A percentile compares a stretch with the other conserved stretches of the same genome.
Conservation (phyloP, 2,888 invertebrate species). For the Lochmaea crataegi region DNA sequence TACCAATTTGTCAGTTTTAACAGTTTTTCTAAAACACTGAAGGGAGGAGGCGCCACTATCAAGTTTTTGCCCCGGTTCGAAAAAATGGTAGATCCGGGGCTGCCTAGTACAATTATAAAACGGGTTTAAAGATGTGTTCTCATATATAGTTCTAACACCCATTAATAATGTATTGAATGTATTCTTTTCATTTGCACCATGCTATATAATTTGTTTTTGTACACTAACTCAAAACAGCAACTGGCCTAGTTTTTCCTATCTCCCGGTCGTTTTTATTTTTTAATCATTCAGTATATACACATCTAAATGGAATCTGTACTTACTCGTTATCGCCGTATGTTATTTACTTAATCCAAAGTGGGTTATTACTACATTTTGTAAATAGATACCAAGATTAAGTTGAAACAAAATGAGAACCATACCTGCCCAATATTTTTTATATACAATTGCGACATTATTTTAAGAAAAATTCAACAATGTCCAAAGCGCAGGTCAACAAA, state of each 20-base stretch:
- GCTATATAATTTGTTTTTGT: not conserved
- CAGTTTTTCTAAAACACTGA: too few species aligned
- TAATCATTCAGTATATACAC: conserved; percentile 4
- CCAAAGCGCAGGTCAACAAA: conserved; percentile 31
- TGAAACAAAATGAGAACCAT: not conserved
- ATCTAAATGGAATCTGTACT: conserved; percentile 22
- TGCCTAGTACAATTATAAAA: too few species aligned
- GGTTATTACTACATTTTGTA: conserved; percentile 20
- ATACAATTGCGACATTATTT: not conserved
- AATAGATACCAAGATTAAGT: conserved; percentile 17
- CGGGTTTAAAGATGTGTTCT: too few species aligned
- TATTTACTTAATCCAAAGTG: conserved; percentile 34
- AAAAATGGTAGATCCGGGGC: too few species aligned
- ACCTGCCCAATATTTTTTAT: not conserved
- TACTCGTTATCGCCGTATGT: conserved; percentile 23
- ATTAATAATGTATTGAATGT: too few species aligned
- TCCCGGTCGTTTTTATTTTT: not conserved
- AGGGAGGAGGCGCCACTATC: too few species aligned
- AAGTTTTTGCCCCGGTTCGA: too few species aligned
- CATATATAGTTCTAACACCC: too few species aligned
- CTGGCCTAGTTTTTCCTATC: not conserved
- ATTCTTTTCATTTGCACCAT: not conserved
- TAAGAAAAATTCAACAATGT: conserved; percentile 15
- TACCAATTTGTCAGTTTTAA: too few species aligned
- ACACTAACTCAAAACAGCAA: not conserved